phyloP scores from a whole-genome alignment of 2,113 vertebrate species.

The Mellivora capensis region DNA sequence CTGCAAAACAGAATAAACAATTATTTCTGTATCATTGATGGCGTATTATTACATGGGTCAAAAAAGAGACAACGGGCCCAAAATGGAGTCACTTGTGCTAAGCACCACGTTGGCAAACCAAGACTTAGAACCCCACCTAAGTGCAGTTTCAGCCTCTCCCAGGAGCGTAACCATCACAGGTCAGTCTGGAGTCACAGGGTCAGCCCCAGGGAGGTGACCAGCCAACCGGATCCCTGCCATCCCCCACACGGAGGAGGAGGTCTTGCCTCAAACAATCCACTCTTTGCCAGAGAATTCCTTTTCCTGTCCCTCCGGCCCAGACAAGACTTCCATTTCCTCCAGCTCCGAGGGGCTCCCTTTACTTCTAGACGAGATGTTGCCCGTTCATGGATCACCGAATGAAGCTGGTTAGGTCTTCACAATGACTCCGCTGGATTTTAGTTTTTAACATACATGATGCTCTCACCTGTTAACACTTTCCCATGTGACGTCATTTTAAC shows the following conservation, averaged over 20 bases:
- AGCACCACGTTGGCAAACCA: background rate
- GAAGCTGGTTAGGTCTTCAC: background rate
- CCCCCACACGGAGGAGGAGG: background rate
- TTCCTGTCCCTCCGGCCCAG: background rate
- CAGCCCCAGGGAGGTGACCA: background rate
- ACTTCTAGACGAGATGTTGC: too few relatives aligned
- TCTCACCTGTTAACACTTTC: background rate
- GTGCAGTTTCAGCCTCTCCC: too few relatives aligned
- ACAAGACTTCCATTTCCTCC: background rate
- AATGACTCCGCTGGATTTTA: background rate
- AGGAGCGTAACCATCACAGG: background rate
- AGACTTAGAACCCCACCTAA: background rate
- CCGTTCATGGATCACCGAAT: rapidly evolving
- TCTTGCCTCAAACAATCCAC: background rate
- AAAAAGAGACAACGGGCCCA: background rate
- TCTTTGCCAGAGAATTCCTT: background rate
- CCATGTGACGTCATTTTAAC: background rate
- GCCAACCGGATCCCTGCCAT: background rate
- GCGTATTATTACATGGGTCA: rapidly evolving
- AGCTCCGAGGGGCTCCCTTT: background rate
- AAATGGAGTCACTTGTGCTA: background rate
- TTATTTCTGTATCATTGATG: rapidly evolving
- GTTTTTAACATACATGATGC: background rate
- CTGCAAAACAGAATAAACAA: too few relatives aligned
- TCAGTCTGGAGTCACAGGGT: background rate